phyloP scores from a whole-genome alignment of 2,888 invertebrate species.

The Acleris sparsana region DNA sequence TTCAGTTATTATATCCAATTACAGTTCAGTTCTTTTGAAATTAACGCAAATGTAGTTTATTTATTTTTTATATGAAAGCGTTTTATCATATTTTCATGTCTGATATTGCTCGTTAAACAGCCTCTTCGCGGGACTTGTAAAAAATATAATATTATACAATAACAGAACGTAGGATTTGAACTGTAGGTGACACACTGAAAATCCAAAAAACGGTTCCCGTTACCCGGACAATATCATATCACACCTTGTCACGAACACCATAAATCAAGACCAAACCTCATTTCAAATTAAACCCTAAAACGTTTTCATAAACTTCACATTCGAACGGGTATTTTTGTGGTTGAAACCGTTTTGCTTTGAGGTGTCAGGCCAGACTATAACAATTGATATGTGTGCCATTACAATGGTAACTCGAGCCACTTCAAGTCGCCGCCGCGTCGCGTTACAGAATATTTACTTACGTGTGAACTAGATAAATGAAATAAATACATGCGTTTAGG shows the following conservation, averaged over 20 bases:
- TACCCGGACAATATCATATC: slow-evolving; percentile 7
- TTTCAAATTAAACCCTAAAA: background rate
- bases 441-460: slow-evolving; percentile 17
- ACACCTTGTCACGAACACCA: background rate
- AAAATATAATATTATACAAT: background rate
- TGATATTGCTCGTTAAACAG: too few species aligned
- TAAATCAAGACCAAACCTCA: background rate
- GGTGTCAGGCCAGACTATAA: slow-evolving; percentile 2
- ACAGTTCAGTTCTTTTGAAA: too few species aligned
- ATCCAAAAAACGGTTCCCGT: slow-evolving; percentile 10
- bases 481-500: slow-evolving; percentile 22
- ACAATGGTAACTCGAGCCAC: slow-evolving; percentile 16
- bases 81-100: too few species aligned
- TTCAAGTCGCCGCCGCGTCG: slow-evolving; percentile 17
- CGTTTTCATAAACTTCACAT: background rate
- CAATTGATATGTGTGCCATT: slow-evolving; percentile 11
- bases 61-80: too few species aligned
- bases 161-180: background rate
- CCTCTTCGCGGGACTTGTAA: too few species aligned
- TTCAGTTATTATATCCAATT: too few species aligned
- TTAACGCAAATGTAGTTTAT: too few species aligned
- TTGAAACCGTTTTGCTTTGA: background rate
- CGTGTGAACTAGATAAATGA: slow-evolving; percentile 24
- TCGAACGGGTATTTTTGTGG: background rate
- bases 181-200: slow-evolving; percentile 2